phyloP scores from a whole-genome alignment of 2,113 vertebrate species.

The Willisornis vidua region DNA sequence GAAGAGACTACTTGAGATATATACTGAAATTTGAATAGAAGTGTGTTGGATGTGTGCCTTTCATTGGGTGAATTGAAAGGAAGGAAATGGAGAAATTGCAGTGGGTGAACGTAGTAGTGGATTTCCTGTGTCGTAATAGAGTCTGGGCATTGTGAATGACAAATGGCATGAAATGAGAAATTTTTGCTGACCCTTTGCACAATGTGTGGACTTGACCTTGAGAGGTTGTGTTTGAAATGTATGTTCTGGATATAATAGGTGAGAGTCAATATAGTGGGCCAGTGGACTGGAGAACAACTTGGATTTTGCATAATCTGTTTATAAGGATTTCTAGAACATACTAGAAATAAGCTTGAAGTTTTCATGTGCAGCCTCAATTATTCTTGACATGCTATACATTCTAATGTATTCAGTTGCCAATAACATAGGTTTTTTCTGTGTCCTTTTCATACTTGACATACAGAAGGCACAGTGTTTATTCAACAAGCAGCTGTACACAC shows the following conservation, averaged over 20 bases:
- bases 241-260: neutral
- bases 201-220: neutral
- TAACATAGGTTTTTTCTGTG: neutral
- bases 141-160: neutral
- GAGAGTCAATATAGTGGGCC: neutral
- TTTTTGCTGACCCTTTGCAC: neutral
- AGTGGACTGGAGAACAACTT: neutral
- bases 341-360: neutral
- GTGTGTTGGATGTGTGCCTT: neutral
- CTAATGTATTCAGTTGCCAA: neutral
- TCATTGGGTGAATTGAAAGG: rapidly evolving
- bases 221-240: neutral
- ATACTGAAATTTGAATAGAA: neutral
- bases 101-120: neutral
- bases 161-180: neutral
- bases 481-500: neutral
- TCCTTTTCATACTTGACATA: neutral
- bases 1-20: neutral
- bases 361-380: neutral
- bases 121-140: neutral
- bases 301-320: neutral
- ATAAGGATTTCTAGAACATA: neutral
- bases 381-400: neutral
- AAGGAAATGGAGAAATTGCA: neutral
- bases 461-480: neutral